These are phyloP conservation scores for Orchesellides sinensis DNA, from an alignment of 2,888 invertebrate genomes.

Conservation along the genomic window DNA sequence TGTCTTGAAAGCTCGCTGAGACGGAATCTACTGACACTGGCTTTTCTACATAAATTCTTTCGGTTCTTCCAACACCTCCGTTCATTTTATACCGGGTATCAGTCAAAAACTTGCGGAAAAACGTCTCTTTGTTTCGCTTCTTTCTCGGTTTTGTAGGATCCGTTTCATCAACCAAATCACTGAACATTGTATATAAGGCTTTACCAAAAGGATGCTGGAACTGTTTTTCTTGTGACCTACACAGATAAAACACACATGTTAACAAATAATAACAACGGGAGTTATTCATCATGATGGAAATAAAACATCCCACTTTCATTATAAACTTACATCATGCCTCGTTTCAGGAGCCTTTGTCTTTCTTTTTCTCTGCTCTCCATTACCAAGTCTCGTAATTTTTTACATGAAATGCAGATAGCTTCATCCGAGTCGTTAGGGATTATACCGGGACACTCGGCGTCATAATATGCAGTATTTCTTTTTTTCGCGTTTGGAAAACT, in stretches of 20 bases:
- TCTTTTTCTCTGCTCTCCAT: slow-evolving; percentile 64
- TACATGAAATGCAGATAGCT: slow-evolving; percentile 65
- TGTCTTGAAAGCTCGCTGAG: slow-evolving; percentile 63
- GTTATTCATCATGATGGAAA: no score
- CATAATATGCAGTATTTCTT: slow-evolving; percentile 65
- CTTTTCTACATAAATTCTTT: slow-evolving; percentile 51
- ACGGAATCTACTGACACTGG: slow-evolving; percentile 52
- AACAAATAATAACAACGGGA: background rate
- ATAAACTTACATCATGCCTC: slow-evolving; percentile 20
- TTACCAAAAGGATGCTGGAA: slow-evolving; percentile 69
- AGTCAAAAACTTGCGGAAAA: slow-evolving; percentile 52
- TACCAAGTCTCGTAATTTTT: slow-evolving; percentile 59
- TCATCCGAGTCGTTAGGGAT: slow-evolving; percentile 60
- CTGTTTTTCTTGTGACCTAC: slow-evolving; percentile 57
- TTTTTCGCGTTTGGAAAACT: slow-evolving; percentile 68
- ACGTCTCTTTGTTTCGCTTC: slow-evolving; percentile 47
- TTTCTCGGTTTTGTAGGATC: slow-evolving; percentile 47
- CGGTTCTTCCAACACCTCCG: slow-evolving; percentile 46
- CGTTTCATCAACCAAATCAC: slow-evolving; percentile 65
- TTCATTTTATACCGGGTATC: slow-evolving; percentile 45
- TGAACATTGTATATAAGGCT: slow-evolving; percentile 67
- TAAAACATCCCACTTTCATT: background rate
- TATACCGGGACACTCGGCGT: slow-evolving; percentile 69
- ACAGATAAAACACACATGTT: slow-evolving; percentile 7
- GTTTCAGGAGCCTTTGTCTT: slow-evolving; percentile 31